Conservation (phyloP, 2,797 vertebrate species). For the Luscinia luscinia region DNA sequence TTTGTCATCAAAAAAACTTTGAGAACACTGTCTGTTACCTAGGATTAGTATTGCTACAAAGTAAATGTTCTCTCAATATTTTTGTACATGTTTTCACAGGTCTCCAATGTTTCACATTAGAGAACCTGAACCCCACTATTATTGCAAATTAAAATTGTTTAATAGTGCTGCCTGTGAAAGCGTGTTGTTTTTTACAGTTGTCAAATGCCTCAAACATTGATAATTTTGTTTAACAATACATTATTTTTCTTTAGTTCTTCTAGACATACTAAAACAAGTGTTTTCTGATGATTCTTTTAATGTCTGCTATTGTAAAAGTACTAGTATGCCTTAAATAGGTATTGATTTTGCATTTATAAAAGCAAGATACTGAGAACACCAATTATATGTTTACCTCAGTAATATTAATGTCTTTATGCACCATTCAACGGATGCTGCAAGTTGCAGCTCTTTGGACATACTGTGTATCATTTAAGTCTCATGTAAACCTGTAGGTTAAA, state of each 20-base stretch:
- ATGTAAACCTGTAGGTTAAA: background rate
- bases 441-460: background rate
- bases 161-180: slow-evolving; percentile 16
- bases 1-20: slow-evolving; percentile 43
- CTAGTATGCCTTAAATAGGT: background rate
- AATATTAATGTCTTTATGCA: background rate
- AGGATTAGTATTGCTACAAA: slow-evolving; percentile 45
- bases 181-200: slow-evolving; percentile 5
- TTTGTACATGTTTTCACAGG: slow-evolving; percentile 22
- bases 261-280: slow-evolving; percentile 16
- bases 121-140: slow-evolving; percentile 25
- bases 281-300: slow-evolving; percentile 31
- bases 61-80: slow-evolving; percentile 39
- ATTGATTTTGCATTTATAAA: slow-evolving; percentile 35
- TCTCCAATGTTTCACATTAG: background rate
- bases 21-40: slow-evolving; percentile 46
- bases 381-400: background rate
- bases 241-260: slow-evolving; percentile 40
- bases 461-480: background rate
- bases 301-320: slow-evolving; percentile 45
- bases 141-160: slow-evolving; percentile 55
- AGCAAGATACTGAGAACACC: background rate
- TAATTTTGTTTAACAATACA: slow-evolving; percentile 30
- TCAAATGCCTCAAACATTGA: slow-evolving; percentile 4
- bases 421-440: background rate